Percentiles rank a stretch among this genome's conserved stretches.
Conservation (phyloP, 1,140 invertebrate genomes). For the Phymorhynchus buccinoides region DNA sequence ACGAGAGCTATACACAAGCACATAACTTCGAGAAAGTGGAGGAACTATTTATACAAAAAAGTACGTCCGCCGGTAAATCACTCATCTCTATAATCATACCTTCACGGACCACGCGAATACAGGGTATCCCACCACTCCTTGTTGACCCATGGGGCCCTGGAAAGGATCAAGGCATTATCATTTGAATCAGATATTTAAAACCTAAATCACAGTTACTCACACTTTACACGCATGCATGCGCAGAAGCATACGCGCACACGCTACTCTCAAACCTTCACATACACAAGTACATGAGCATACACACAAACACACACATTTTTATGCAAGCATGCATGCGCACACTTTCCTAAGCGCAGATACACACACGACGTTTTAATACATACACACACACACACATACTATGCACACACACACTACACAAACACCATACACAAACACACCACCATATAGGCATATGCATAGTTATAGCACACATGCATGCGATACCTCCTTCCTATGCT, state of each 20-base stretch:
- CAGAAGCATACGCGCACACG: not conserved
- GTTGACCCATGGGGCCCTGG: constrained; percentile 62
- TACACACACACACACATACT: not conserved
- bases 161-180: constrained; percentile 37
- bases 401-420: not conserved
- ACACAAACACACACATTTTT: not conserved
- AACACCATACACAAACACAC: not conserved
- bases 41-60: too few relatives aligned
- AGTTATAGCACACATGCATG: too few relatives aligned
- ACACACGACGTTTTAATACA: not conserved
- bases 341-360: not conserved
- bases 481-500: not conserved
- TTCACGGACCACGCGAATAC: constrained; percentile 65
- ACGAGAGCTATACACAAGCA: not conserved
- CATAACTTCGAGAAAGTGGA: too few relatives aligned
- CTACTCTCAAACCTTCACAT: not conserved
- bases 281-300: not conserved
- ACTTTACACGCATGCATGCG: not conserved
- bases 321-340: too few relatives aligned
- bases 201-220: not conserved
- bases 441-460: too few relatives aligned
- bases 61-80: too few relatives aligned
- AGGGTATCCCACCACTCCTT: constrained; percentile 66
- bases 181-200: too few relatives aligned
- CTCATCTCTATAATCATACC: too few relatives aligned